Evolutionary conservation across 2,888 invertebrate genomes (phyloP), one percentile per base, ranked within the genome.

Genomic region (Melangyna quadrimaculata): DNA sequence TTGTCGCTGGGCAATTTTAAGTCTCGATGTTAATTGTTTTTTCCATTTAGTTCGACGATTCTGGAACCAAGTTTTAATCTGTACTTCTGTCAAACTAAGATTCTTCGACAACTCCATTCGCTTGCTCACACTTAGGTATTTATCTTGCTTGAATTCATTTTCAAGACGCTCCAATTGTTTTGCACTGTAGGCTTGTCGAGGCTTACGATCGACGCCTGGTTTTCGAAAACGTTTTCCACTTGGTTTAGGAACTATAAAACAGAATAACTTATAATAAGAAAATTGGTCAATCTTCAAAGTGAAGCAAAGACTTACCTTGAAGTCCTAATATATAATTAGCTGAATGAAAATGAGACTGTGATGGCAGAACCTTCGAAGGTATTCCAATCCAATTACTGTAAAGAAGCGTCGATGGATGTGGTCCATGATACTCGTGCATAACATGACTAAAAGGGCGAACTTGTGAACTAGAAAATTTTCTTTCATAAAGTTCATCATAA

Each of bases 11-110:
- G 97, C 97, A 91, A 98, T 96, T 91, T 98, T 97, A 87, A 98
- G 92, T 3, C 97, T 93, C 0, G 97, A 96, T 0, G 98, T 98
- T 89, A 99, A 93, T 90, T 99, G 98, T 89, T 99, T 99, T 93
- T 99, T 98, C 98, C 98, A 98, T 91, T 99, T 98, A 0, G 98
- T 99, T 84, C 98, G 94, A 78, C 98, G 94, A 91, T 98, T 98
- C 92, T 98, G 98, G 91, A 98, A 98, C 98, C 98, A 98, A 0
- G 98, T 98, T 91, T 98, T 98, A 88, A 98, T 98, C 93, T 98
- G 98, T 0, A 98, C 98, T 93, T 98, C 98, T 0, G 98, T 98
- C 55, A 98, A 93, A 88, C 95, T 96, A 37, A 99, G 92, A 0
- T 96, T 95, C 91, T 97, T 97, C 0, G 98, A 98, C 5, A 99